Percentiles rank a stretch among this genome's conserved stretches.
phyloP scores from a whole-genome alignment of 2,797 vertebrate genomes.

The Parauchenoglanis ngamensis region DNA sequence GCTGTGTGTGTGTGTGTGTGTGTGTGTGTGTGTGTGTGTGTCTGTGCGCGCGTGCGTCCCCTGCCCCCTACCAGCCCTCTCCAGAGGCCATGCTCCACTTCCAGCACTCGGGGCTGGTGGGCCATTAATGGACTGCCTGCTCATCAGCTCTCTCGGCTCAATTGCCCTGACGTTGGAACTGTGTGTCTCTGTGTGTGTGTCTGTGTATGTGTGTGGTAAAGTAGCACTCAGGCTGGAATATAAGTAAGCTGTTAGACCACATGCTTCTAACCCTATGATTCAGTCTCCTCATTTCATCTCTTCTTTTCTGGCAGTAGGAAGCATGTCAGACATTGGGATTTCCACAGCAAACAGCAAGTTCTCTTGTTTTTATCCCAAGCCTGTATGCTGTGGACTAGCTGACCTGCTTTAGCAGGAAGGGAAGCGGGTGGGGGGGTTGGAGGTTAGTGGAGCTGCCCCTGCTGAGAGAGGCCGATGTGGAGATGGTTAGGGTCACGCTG shows the following conservation, averaged over 20 bases:
- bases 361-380: not conserved
- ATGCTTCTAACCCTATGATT: not conserved
- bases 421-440: not conserved
- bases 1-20: slow-evolving; percentile 15
- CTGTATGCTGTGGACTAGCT: not conserved
- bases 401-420: not conserved
- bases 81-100: slow-evolving; percentile 52
- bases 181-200: slow-evolving; percentile 21
- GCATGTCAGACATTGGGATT: not conserved
- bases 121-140: slow-evolving; percentile 57
- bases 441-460: slow-evolving; percentile 42
- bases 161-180: slow-evolving; percentile 51
- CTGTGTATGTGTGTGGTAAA: slow-evolving; percentile 3
- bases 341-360: slow-evolving; percentile 18
- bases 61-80: slow-evolving; percentile 16
- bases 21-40: not conserved
- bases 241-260: not conserved
- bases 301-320: not conserved
- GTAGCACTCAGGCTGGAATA: not conserved
- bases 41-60: not conserved
- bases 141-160: slow-evolving; percentile 53
- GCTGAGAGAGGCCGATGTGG: slow-evolving; percentile 42
- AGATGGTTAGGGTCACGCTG: slow-evolving; percentile 29
- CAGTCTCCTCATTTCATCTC: not conserved
- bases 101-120: slow-evolving; percentile 43